These are phyloP conservation scores for Coilia nasus DNA, from an alignment of 2,797 vertebrate genomes.

Conservation along the genomic window DNA sequence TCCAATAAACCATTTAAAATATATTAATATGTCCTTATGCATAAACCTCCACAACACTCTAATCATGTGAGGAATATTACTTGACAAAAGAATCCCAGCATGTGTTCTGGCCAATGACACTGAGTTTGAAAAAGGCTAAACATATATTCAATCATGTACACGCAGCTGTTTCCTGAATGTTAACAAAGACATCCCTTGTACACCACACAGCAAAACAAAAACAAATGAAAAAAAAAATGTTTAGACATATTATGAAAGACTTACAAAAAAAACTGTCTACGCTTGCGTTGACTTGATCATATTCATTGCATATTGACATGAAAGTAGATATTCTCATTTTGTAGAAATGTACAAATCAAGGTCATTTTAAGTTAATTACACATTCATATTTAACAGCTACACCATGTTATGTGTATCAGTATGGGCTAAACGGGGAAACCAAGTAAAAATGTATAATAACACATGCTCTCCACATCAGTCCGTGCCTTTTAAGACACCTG, in stretches of 20 bases:
- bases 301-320: neutral
- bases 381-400: neutral
- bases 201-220: neutral
- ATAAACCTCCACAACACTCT: neutral
- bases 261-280: neutral
- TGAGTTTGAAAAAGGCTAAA: neutral
- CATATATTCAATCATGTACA: neutral
- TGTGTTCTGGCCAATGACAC: neutral
- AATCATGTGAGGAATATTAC: neutral
- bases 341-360: conserved; percentile 46
- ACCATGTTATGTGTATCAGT: neutral
- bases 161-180: neutral
- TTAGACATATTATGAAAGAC: neutral
- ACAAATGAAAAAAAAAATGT: neutral
- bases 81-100: neutral
- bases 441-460: neutral
- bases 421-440: neutral
- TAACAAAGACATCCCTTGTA: conserved; percentile 8
- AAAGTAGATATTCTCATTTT: neutral
- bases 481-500: neutral
- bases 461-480: neutral
- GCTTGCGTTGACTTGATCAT: neutral
- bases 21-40: neutral
- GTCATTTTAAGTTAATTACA: neutral
- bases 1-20: neutral